Evolutionary conservation across 2,888 invertebrate genomes (phyloP).

Genomic region (Synergus japonicus): DNA sequence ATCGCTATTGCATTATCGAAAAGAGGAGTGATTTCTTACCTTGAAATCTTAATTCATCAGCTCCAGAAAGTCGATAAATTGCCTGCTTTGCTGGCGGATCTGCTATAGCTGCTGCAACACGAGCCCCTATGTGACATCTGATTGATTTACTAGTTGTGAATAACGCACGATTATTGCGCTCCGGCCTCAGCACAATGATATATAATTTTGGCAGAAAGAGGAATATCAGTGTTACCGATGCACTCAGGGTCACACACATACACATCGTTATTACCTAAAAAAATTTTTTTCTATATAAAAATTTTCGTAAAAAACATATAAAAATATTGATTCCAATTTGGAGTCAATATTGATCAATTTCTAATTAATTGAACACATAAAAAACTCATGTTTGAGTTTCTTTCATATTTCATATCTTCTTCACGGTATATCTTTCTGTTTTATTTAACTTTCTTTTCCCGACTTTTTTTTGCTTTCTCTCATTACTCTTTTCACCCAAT

Average conservation of each 20-base stretch:
- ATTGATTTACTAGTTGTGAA: conserved; percentile 83
- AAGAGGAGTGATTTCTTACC: conserved; percentile 6
- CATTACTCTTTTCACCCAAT: too few relatives aligned
- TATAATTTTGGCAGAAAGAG: conserved; percentile 88
- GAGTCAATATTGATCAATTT: neutral
- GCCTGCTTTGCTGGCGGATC: conserved; percentile 63
- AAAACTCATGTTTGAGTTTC: neutral
- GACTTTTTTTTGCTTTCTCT: too few relatives aligned
- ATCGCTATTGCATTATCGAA: neutral
- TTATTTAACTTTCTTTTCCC: neutral
- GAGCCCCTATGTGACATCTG: conserved; percentile 80
- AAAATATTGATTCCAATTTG: too few relatives aligned
- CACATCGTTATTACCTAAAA: conserved; percentile 78
- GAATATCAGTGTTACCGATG: conserved; percentile 85
- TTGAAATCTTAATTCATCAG: conserved; percentile 47
- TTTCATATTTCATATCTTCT: too few relatives aligned
- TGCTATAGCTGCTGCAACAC: conserved; percentile 76
- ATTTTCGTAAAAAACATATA: too few relatives aligned
- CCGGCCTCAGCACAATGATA: conserved; percentile 86
- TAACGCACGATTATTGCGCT: conserved; percentile 84
- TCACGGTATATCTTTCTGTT: too few relatives aligned
- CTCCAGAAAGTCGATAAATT: conserved; percentile 60
- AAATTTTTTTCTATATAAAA: conserved; percentile 52
- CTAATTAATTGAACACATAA: neutral
- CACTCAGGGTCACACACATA: conserved; percentile 86